These are phyloP conservation scores for Drosophila santomea DNA, from an alignment of 1,140 invertebrate genomes.

Conservation along the genomic window DNA sequence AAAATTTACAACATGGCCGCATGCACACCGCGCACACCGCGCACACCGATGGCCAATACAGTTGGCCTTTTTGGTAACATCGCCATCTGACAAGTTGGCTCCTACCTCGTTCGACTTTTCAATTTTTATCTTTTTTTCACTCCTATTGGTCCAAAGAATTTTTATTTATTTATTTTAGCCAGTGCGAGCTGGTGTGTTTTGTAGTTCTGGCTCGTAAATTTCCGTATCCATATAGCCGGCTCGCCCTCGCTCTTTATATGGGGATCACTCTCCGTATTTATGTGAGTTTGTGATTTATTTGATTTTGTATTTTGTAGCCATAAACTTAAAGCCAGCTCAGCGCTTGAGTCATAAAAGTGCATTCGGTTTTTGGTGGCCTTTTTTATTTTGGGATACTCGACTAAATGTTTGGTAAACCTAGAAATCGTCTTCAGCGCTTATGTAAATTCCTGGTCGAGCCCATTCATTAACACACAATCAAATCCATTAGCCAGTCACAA, in stretches of 20 bases:
- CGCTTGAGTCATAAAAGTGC: slow-evolving; percentile 60
- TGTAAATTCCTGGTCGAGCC: slow-evolving; percentile 35
- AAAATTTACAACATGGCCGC: slow-evolving; percentile 80
- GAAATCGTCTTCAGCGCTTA: slow-evolving; percentile 29
- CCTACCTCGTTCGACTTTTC: slow-evolving; percentile 16
- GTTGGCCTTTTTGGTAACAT: slow-evolving; percentile 43
- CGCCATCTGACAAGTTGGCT: slow-evolving; percentile 55
- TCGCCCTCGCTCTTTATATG: slow-evolving; percentile 52
- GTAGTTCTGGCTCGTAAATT: slow-evolving; percentile 77
- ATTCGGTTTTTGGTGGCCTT: slow-evolving; percentile 30
- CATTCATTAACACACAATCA: slow-evolving; percentile 83
- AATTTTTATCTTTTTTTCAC: neutral
- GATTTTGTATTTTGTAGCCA: slow-evolving; percentile 66
- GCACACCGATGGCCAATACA: slow-evolving; percentile 36
- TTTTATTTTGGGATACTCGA: slow-evolving; percentile 48
- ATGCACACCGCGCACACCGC: slow-evolving; percentile 14
- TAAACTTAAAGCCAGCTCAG: slow-evolving; percentile 52
- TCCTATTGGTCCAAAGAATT: slow-evolving; percentile 68
- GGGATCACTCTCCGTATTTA: slow-evolving; percentile 54
- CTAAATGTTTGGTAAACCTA: slow-evolving; percentile 57
- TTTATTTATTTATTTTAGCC: slow-evolving; percentile 49
- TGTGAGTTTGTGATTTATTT: slow-evolving; percentile 81
- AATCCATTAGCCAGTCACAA: slow-evolving; percentile 73
- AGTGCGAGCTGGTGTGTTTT: slow-evolving; percentile 29
- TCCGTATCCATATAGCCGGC: slow-evolving; percentile 56